Evolutionary conservation across 1,140 invertebrate genomes (phyloP).

Genomic region (Acyrthosiphon pisum): DNA sequence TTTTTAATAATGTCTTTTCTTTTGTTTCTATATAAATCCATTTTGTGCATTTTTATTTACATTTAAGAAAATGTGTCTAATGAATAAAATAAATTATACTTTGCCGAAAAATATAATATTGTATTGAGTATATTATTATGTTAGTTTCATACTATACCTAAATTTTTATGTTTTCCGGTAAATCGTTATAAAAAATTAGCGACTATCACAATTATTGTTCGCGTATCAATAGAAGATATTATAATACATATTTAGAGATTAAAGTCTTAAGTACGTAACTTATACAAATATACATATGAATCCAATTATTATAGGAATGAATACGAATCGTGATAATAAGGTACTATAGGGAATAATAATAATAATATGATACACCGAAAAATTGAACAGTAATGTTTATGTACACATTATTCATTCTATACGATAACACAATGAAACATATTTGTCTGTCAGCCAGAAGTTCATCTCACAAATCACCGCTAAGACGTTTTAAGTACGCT

Average conservation of each 20-base stretch:
- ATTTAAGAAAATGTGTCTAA: neutral
- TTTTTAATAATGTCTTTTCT: neutral
- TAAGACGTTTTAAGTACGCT: neutral
- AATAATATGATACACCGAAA: neutral
- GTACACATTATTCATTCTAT: neutral
- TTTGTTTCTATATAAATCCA: neutral
- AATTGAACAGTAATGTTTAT: neutral
- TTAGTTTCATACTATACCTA: neutral
- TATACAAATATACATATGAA: too few species aligned
- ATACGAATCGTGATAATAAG: too few species aligned
- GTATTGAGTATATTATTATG: neutral
- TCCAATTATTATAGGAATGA: too few species aligned
- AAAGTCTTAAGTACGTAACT: too few species aligned
- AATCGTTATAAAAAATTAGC: neutral
- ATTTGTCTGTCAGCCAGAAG: neutral
- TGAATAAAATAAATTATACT: neutral
- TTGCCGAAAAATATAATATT: neutral
- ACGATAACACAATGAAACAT: neutral
- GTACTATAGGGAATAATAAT: too few species aligned
- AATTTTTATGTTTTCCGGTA: neutral
- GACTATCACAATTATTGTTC: too few species aligned
- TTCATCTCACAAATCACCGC: neutral
- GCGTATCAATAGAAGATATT: too few species aligned
- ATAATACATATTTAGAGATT: too few species aligned
- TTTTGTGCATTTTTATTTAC: neutral